These are phyloP conservation scores for Timema podura DNA, from an alignment of 2,888 invertebrate genomes.

Conservation along the genomic window DNA sequence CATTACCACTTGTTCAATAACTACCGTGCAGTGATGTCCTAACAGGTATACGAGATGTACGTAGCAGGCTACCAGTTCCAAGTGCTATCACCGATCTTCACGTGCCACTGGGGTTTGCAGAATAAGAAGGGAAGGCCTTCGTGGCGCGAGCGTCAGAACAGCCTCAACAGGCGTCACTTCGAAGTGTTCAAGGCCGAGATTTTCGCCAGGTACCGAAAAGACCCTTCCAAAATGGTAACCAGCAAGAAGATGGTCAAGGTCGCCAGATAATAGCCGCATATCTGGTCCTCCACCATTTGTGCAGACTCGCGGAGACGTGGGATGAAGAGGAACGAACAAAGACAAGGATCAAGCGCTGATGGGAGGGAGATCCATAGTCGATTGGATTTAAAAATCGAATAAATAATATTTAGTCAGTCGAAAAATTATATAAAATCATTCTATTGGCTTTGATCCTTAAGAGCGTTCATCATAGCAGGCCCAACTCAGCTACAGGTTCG, in stretches of 20 bases:
- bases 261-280: too few species aligned
- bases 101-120: conserved; percentile 86
- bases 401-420: too few species aligned
- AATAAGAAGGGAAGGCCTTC: conserved; percentile 71
- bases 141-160: conserved; percentile 85
- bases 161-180: conserved; percentile 73
- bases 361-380: too few species aligned
- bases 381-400: too few species aligned
- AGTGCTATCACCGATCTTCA: conserved; percentile 83
- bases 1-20: too few species aligned
- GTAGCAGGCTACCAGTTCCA: conserved; percentile 83
- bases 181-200: conserved; percentile 80
- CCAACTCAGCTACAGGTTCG: too few species aligned
- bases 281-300: too few species aligned
- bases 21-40: too few species aligned
- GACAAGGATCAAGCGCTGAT: too few species aligned
- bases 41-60: conserved; percentile 87
- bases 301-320: not conserved
- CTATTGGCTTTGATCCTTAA: too few species aligned
- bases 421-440: too few species aligned
- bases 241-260: conserved; percentile 12
- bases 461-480: too few species aligned
- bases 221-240: conserved; percentile 42
- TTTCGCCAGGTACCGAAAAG: conserved; percentile 68
- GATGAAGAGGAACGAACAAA: not conserved